Conservation (phyloP, 2,888 invertebrate genomes). For the Caenorhabditis plicata region DNA sequence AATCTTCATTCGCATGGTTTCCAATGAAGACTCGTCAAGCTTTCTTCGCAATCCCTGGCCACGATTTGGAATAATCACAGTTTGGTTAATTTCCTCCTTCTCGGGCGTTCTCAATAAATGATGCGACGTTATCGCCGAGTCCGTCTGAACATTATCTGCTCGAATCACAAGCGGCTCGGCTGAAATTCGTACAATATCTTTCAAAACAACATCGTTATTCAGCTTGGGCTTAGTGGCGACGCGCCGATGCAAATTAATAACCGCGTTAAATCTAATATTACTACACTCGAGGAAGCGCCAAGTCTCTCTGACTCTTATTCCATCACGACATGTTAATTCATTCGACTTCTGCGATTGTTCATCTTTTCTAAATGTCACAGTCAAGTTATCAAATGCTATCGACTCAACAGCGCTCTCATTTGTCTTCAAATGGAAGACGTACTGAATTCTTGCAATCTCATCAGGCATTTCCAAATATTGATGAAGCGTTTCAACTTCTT, state of each 20-base stretch:
- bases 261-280: conserved; percentile 39
- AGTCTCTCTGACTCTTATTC: conserved; percentile 10
- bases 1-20: conserved; percentile 45
- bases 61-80: conserved; percentile 21
- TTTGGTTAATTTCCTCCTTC: conserved; percentile 7
- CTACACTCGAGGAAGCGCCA: conserved; percentile 32
- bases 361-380: too few relatives aligned
- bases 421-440: too few relatives aligned
- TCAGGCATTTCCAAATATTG: conserved; percentile 33
- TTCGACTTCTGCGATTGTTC: too few relatives aligned
- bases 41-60: conserved; percentile 17
- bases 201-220: conserved; percentile 33
- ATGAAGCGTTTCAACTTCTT: conserved; percentile 43
- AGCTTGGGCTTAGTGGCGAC: conserved; percentile 40
- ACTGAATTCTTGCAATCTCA: too few relatives aligned
- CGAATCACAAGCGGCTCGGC: conserved; percentile 44
- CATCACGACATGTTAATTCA: too few relatives aligned
- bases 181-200: conserved; percentile 47
- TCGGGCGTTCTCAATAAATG: conserved; percentile 29
- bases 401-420: neutral
- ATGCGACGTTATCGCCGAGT: conserved; percentile 36
- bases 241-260: conserved; percentile 52
- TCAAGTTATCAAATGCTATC: neutral
- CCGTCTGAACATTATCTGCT: conserved; percentile 45
- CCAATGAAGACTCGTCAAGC: conserved; percentile 48